Conservation (phyloP, 2,797 vertebrate genomes). For the Lithobates pipiens region DNA sequence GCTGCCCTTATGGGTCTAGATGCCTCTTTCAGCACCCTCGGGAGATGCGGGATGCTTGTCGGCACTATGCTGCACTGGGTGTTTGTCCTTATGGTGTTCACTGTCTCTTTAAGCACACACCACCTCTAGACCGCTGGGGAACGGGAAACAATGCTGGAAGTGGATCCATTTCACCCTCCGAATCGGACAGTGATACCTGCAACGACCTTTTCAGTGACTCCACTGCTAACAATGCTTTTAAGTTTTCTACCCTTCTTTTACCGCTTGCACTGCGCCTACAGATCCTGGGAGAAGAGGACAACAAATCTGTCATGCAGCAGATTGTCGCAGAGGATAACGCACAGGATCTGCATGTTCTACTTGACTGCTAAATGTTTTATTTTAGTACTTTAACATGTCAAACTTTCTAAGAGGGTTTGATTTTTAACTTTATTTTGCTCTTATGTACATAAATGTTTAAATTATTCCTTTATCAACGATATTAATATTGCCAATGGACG, state of each 20-base stretch:
- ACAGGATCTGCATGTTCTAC: background rate
- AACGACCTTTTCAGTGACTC: constrained; percentile 15
- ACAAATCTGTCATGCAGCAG: background rate
- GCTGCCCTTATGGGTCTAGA: constrained; percentile 47
- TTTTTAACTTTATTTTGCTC: background rate
- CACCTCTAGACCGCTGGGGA: constrained; percentile 54
- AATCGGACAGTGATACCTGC: constrained; percentile 32
- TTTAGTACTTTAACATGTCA: background rate
- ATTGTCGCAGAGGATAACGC: background rate
- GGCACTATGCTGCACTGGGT: constrained; percentile 52
- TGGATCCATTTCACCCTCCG: constrained; percentile 44
- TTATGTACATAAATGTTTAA: constrained; percentile 58
- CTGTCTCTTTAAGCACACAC: constrained; percentile 52
- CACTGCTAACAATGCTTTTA: constrained; percentile 55
- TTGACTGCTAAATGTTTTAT: background rate
- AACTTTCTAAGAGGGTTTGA: background rate
- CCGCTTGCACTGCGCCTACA: constrained; percentile 47
- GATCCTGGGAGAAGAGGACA: constrained; percentile 48
- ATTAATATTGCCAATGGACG: constrained; percentile 47
- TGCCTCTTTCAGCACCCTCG: constrained; percentile 55
- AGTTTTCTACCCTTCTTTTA: constrained; percentile 37
- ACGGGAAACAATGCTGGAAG: constrained; percentile 40
- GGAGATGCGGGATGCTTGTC: constrained; percentile 29
- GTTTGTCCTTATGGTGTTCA: constrained; percentile 54
- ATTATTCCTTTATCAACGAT: constrained; percentile 22